These are phyloP conservation scores for Synergus gifuensis DNA, from an alignment of 2,888 invertebrate species.

Conservation along the genomic window DNA sequence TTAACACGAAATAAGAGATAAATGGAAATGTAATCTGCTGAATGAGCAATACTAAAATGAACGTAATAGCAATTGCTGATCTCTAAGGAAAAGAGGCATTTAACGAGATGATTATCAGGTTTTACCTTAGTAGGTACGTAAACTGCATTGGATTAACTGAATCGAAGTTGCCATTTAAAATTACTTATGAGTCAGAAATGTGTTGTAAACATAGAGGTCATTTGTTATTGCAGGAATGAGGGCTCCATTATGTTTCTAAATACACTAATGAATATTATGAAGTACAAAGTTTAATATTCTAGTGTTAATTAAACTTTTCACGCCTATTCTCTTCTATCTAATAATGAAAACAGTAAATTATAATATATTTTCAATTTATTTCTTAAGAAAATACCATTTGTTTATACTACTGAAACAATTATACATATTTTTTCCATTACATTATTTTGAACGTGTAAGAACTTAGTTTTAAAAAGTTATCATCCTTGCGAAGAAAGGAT, in stretches of 20 bases:
- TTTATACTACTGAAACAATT: constrained; percentile 4
- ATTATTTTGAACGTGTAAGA: too few relatives aligned
- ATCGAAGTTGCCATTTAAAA: constrained; percentile 17
- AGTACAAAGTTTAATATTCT: not conserved
- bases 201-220: constrained; percentile 19
- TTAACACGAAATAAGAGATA: constrained; percentile 8
- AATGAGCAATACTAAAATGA: not conserved
- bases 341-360: not conserved
- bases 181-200: not conserved
- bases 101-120: constrained; percentile 27
- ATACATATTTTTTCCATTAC: not conserved
- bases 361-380: not conserved
- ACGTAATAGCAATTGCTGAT: constrained; percentile 1
- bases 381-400: not conserved
- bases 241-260: not conserved
- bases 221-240: not conserved
- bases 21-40: constrained; percentile 3
- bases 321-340: not conserved
- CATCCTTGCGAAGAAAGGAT: not conserved
- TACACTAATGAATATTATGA: not conserved
- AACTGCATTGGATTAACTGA: constrained; percentile 11
- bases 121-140: constrained; percentile 22
- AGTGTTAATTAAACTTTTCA: not conserved
- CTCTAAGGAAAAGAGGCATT: constrained; percentile 7
- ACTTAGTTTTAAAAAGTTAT: too few relatives aligned